phyloP scores from a whole-genome alignment of 2,888 invertebrate genomes.

The Sinodicranocentrus sp. region DNA sequence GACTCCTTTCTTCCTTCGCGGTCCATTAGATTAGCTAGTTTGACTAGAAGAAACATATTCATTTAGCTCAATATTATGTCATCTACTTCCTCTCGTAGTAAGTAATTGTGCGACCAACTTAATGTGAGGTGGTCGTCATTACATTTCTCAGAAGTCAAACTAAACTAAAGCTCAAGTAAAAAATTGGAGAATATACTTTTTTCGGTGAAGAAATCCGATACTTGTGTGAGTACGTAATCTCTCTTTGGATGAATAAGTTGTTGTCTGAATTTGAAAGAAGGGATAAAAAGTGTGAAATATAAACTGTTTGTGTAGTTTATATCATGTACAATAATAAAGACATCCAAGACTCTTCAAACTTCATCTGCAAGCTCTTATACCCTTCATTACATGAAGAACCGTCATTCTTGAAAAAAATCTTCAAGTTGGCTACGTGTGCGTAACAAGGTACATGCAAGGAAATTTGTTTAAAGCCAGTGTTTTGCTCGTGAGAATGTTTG shows the following conservation, averaged over 20 bases:
- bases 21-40: constrained; percentile 9
- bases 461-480: too few species aligned
- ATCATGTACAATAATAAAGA: too few species aligned
- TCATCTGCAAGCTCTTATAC: neutral
- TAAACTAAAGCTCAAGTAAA: neutral
- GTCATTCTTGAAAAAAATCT: neutral
- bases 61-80: neutral
- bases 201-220: constrained; percentile 18
- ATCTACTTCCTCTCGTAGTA: neutral
- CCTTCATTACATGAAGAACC: neutral
- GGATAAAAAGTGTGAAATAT: neutral
- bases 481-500: too few species aligned
- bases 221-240: neutral
- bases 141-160: constrained; percentile 22
- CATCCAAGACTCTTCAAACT: neutral
- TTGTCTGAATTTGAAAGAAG: neutral
- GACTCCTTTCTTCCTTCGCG: constrained; percentile 18
- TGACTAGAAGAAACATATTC: too few species aligned
- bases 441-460: too few species aligned
- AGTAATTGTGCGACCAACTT: constrained; percentile 9
- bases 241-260: neutral
- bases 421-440: neutral
- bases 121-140: constrained; percentile 32
- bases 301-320: neutral
- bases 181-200: neutral